Conservation (phyloP, 1,140 invertebrate genomes). For the Cotesia vestalis region DNA sequence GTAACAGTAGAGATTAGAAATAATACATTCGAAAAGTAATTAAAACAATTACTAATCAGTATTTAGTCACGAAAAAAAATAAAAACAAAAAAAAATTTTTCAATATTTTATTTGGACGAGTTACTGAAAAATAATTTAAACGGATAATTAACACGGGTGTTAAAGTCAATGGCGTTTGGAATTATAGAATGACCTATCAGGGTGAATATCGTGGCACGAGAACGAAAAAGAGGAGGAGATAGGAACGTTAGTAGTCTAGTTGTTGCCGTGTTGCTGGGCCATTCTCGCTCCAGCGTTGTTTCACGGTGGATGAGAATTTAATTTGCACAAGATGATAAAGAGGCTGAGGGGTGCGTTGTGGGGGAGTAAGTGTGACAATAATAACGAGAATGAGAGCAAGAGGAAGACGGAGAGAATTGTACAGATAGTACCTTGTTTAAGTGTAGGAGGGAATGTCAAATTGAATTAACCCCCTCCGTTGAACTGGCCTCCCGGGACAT, state of each 20-base stretch:
- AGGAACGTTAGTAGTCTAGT: constrained; percentile 1
- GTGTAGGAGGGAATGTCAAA: constrained; percentile 64
- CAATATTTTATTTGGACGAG: neutral
- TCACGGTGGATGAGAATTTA: constrained; percentile 66
- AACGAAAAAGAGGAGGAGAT: neutral
- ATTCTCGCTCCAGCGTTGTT: constrained; percentile 53
- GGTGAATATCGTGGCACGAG: neutral
- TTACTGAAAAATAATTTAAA: constrained; percentile 10
- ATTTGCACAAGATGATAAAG: constrained; percentile 55
- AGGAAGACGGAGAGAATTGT: constrained; percentile 28
- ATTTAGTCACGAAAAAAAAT: too few species aligned
- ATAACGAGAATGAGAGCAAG: constrained; percentile 29
- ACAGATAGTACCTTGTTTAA: constrained; percentile 63
- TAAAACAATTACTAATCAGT: too few species aligned
- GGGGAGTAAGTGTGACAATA: neutral
- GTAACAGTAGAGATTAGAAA: too few species aligned
- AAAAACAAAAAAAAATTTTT: too few species aligned
- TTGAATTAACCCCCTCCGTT: constrained; percentile 60
- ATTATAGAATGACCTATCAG: neutral
- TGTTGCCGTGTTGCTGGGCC: constrained; percentile 15
- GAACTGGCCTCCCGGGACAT: constrained; percentile 55
- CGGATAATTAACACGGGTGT: constrained; percentile 4
- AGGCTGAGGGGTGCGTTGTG: constrained; percentile 33
- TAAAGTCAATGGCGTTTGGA: neutral
- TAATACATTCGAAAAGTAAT: too few species aligned